These are phyloP conservation scores for Paratilapia polleni DNA, from an alignment of 2,113 vertebrate species.

Conservation along the genomic window DNA sequence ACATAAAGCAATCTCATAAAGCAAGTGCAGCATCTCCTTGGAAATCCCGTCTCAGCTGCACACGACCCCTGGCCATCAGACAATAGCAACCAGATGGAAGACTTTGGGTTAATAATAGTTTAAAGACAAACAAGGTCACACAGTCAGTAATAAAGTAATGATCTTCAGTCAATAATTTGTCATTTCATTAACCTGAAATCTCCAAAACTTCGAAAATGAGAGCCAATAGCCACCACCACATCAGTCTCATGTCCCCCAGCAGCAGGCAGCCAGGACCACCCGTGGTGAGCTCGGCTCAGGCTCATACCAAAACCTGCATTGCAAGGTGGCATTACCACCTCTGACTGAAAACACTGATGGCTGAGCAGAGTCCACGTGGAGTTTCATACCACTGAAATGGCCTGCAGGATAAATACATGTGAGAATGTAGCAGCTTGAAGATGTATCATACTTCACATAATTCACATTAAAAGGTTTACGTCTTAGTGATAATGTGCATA, in stretches of 20 bases:
- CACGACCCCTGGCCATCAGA: conserved; percentile 65
- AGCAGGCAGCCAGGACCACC: conserved; percentile 85
- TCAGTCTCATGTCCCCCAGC: conserved; percentile 81
- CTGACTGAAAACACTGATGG: conserved; percentile 77
- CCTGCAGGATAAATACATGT: conserved; percentile 28
- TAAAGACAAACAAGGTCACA: background rate
- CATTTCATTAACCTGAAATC: conserved; percentile 72
- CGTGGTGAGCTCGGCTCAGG: conserved; percentile 64
- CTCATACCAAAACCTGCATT: conserved; percentile 83
- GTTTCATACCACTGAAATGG: conserved; percentile 78
- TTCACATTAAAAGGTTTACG: background rate
- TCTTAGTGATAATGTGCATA: conserved; percentile 43
- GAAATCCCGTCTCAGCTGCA: conserved; percentile 64
- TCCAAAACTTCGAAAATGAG: conserved; percentile 77
- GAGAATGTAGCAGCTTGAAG: no score
- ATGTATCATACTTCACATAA: background rate
- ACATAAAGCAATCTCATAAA: background rate
- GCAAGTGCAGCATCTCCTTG: conserved; percentile 78
- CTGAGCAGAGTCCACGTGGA: conserved; percentile 81
- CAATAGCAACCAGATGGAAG: background rate
- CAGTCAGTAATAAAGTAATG: background rate
- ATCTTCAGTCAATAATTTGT: background rate
- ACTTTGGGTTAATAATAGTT: background rate
- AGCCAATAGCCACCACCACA: conserved; percentile 83
- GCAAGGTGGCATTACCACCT: conserved; percentile 81